phyloP scores from a whole-genome alignment of 37 sponge, comb jelly and placozoan species.

The Spongilla lacustris region DNA sequence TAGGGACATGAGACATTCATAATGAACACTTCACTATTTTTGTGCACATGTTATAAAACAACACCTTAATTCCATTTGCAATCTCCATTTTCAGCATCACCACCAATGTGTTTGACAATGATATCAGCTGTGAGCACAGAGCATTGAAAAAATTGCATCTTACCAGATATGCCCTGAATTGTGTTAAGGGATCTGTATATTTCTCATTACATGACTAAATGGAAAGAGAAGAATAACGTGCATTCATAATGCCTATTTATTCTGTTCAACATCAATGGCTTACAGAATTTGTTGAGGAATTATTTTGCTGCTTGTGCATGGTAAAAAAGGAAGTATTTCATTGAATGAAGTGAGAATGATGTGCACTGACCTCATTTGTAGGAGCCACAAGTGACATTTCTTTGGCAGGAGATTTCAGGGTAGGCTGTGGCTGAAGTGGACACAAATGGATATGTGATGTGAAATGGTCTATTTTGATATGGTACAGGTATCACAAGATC shows the following conservation, averaged over 20 bases:
- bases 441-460: not conserved
- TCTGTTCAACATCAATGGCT: not conserved
- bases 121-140: no score
- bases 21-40: not conserved
- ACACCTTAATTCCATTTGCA: not conserved
- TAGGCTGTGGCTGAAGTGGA: not conserved
- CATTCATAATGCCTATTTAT: not conserved
- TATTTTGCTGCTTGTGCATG: no score
- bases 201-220: not conserved
- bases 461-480: not conserved
- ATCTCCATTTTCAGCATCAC: not conserved
- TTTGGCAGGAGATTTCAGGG: not conserved
- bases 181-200: not conserved
- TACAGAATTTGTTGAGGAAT: not conserved
- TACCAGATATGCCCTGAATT: not conserved
- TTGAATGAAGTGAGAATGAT: no score
- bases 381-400: not conserved
- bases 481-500: not conserved
- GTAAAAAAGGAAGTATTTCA: no score
- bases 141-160: not conserved
- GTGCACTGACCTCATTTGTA: not conserved
- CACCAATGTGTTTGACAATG: not conserved
- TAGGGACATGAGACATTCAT: not conserved
- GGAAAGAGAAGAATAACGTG: not conserved
- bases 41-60: not conserved